Evolutionary conservation across 2,888 invertebrate species (phyloP).

Genomic region (Hybos culiciformis): DNA sequence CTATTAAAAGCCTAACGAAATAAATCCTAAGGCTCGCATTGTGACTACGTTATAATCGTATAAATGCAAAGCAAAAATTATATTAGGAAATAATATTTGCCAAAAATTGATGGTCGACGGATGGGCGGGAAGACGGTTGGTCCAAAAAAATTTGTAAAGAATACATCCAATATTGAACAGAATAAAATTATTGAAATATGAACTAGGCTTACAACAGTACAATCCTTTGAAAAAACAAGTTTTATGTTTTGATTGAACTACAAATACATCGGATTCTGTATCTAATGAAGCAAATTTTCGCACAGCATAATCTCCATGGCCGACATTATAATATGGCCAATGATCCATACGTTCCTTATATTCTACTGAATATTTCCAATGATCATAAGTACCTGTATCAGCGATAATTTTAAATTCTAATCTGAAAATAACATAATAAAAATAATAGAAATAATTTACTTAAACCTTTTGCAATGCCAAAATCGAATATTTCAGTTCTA

Average conservation of each 20-base stretch:
- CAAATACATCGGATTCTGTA: slow-evolving; percentile 35
- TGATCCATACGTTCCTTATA: slow-evolving; percentile 50
- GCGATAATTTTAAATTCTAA: slow-evolving; percentile 45
- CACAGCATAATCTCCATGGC: slow-evolving; percentile 44
- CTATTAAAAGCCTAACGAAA: no score
- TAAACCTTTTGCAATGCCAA: no score
- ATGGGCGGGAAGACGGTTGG: no score
- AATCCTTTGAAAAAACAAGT: slow-evolving; percentile 47
- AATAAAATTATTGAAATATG: neutral
- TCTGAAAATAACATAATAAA: slow-evolving; percentile 37
- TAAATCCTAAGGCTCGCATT: no score
- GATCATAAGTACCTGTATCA: slow-evolving; percentile 50
- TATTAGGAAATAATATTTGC: no score
- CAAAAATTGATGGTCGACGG: no score
- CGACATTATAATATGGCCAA: slow-evolving; percentile 46
- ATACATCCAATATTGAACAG: neutral
- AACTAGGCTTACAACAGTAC: slow-evolving; percentile 51
- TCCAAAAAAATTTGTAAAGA: no score
- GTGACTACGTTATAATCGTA: no score
- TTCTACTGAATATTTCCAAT: slow-evolving; percentile 54
- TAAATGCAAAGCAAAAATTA: no score
- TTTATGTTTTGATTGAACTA: slow-evolving; percentile 46
- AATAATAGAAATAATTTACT: slow-evolving; percentile 2
- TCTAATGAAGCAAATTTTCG: slow-evolving; percentile 39
- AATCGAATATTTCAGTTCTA: no score